Conservation (phyloP, 2,888 invertebrate species). For the Formica aserva region DNA sequence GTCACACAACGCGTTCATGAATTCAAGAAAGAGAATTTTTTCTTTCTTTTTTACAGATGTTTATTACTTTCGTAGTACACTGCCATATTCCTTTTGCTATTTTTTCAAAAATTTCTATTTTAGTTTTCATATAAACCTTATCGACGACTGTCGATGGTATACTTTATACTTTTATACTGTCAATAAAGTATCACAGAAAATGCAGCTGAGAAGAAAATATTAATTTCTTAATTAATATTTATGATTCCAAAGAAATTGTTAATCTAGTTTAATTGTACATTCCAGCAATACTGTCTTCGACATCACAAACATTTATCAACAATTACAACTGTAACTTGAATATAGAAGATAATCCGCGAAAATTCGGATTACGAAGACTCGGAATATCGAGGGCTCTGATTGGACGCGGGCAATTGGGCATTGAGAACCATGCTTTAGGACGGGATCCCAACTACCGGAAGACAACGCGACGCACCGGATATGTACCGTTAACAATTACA, state of each 20-base stretch:
- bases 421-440: conserved; percentile 59
- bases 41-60: neutral
- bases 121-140: neutral
- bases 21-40: neutral
- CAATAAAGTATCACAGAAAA: neutral
- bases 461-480: conserved; percentile 44
- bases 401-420: conserved; percentile 13
- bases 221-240: neutral
- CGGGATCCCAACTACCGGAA: conserved; percentile 63
- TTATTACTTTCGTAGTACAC: neutral
- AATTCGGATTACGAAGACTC: neutral
- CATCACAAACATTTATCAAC: neutral
- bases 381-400: conserved; percentile 27
- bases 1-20: neutral
- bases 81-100: neutral
- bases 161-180: neutral
- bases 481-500: conserved; percentile 7
- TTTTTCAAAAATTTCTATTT: neutral
- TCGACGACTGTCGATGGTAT: neutral
- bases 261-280: neutral
- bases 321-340: neutral
- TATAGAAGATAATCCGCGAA: neutral
- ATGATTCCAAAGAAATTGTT: neutral
- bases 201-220: neutral
- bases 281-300: neutral